Evolutionary conservation across 2,888 invertebrate species (phyloP).

Genomic region (Drosophila percnosoma): DNA sequence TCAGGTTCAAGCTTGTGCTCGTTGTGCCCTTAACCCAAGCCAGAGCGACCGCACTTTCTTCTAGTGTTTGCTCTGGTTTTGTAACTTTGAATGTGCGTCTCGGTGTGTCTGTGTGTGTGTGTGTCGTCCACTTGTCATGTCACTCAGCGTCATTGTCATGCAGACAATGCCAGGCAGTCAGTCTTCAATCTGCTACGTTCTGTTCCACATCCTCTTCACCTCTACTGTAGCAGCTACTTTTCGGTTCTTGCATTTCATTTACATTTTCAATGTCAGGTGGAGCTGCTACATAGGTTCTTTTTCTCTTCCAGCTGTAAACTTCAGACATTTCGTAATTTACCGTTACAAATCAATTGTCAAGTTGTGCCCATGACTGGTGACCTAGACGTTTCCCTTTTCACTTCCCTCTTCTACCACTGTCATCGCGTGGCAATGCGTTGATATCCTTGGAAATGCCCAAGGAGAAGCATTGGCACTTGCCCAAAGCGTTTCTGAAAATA

Average conservation of each 20-base stretch:
- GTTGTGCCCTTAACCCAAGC: constrained; percentile 51
- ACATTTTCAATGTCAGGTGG: constrained; percentile 58
- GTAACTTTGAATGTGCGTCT: constrained; percentile 38
- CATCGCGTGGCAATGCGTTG: constrained; percentile 44
- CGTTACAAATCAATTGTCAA: constrained; percentile 78
- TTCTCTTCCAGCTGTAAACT: constrained; percentile 14
- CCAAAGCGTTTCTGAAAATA: constrained; percentile 23
- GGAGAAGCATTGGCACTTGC: constrained; percentile 14
- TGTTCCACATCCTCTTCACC: neutral
- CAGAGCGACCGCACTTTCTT: constrained; percentile 58
- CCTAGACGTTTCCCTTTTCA: neutral
- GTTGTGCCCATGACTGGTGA: constrained; percentile 49
- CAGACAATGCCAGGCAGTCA: constrained; percentile 61
- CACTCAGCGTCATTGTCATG: constrained; percentile 75
- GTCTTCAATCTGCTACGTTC: constrained; percentile 42
- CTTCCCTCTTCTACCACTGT: neutral
- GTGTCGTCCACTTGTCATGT: constrained; percentile 79
- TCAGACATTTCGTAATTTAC: constrained; percentile 72
- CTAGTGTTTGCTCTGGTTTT: constrained; percentile 61
- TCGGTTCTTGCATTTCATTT: constrained; percentile 56
- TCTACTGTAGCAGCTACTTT: constrained; percentile 13
- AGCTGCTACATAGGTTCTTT: neutral
- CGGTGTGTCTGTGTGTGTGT: constrained; percentile 7
- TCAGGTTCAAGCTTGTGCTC: constrained; percentile 68
- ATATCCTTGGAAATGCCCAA: constrained; percentile 41